Evolutionary conservation across 2,797 vertebrate genomes (phyloP).

Genomic region (Enteromius anoplus): DNA sequence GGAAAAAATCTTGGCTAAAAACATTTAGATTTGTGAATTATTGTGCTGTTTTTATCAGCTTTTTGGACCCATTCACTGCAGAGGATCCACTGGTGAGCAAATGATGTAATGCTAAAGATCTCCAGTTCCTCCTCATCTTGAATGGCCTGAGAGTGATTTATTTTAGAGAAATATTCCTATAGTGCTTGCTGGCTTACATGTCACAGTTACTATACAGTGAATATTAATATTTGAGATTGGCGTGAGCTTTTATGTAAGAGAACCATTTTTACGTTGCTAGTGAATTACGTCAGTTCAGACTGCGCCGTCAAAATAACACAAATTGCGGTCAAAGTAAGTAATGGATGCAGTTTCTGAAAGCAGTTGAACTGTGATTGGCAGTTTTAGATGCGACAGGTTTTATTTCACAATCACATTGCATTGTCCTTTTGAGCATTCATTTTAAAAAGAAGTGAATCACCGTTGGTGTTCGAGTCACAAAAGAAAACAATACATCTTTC

Average conservation of each 20-base stretch:
- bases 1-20: neutral
- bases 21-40: neutral
- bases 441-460: neutral
- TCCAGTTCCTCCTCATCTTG: neutral
- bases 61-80: neutral
- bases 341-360: neutral
- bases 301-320: neutral
- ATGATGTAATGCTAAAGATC: neutral
- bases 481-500: neutral
- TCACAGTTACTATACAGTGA: neutral
- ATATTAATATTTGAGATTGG: neutral
- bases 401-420: neutral
- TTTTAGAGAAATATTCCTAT: neutral
- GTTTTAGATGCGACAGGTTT: neutral
- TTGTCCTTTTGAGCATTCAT: conserved; percentile 11
- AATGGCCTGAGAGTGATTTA: neutral
- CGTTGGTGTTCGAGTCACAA: neutral
- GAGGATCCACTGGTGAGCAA: neutral
- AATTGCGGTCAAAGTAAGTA: neutral
- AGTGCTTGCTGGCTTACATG: neutral
- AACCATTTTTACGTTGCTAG: neutral
- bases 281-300: neutral
- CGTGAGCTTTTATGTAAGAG: neutral
- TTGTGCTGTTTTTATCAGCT: neutral
- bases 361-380: neutral